Base-by-base conservation (phyloP, 1,140 invertebrate species). In the Drosophila pseudoananassae region DNA sequence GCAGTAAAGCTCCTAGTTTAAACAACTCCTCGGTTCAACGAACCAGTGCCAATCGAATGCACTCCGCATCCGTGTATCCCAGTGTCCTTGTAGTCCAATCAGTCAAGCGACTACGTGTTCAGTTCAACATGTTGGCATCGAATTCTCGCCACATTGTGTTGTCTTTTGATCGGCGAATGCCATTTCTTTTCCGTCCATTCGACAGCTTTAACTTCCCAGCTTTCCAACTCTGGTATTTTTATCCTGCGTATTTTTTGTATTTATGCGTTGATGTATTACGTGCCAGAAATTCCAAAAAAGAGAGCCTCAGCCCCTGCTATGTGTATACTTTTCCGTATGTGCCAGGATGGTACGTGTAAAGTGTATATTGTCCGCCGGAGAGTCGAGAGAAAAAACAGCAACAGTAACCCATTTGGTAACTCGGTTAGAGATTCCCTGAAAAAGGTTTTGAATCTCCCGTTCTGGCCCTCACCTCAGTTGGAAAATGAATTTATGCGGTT, bases 201-300 rank as follows among this genome's bases (percentile, higher is more conserved):
- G 38, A 53, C 60, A 50, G 46, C 17, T 38, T 31, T n/a, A 73
- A 72, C 36, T 76, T 54, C 36, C 31, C 43, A 15, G 43, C 5
- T 27, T n/a, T 6, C 17, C 29, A 3, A 15, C 46, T 66, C 10
- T 17, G 33, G 58, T 45, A 20, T 15, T 45, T 10, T 40, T 25
- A 49, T 59, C 52, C 43, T 53, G 40, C 43, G 31, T 59, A 56
- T 66, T 72, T 55, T 64, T 64, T 73, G 75, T 83, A 87, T 88
- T 87, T 87, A 87, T 87, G 83, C 83, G 83, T 83, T 87, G 83
- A 87, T 87, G 83, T 87, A 83, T 88, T 87, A 87, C 83, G 83
- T 87, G 83, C 71, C 51, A 46, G 36, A 87, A 87, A 87, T 87
- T 71, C 76, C 64, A 69, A 84, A 71, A 55, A 40, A 45, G 12